Conservation (phyloP, 64 coral and sea anemone genomes). For the Actinia tenebrosa region DNA sequence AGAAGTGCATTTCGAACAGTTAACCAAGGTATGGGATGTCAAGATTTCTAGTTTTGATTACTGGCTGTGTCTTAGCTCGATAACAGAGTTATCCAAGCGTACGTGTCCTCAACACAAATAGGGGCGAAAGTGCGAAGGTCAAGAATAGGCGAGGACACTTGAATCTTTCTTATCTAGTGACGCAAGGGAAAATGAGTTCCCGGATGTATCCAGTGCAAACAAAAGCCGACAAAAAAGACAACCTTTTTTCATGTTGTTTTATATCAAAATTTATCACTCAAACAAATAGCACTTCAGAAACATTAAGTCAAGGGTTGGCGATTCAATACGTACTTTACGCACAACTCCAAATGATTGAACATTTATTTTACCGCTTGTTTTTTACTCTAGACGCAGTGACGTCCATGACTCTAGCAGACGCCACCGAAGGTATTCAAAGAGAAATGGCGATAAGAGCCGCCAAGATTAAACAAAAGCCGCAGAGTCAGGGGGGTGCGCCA, state of each 20-base stretch:
- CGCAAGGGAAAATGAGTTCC: not conserved
- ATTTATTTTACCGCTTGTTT: not conserved
- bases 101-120: not conserved
- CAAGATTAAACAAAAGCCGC: constrained; percentile 36
- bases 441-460: constrained; percentile 45
- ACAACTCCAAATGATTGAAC: not conserved
- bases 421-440: constrained; percentile 8
- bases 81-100: not conserved
- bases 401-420: constrained; percentile 17
- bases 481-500: constrained; percentile 34
- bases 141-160: not conserved
- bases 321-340: not conserved
- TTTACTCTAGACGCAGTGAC: constrained; percentile 16
- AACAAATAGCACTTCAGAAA: not conserved
- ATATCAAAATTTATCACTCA: not conserved
- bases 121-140: not conserved
- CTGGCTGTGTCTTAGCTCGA: not conserved
- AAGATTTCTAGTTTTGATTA: not conserved
- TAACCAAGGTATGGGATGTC: not conserved
- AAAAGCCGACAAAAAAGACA: not conserved
- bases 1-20: constrained; percentile 17
- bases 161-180: not conserved
- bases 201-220: not conserved
- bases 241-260: not conserved
- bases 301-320: not conserved